phyloP scores from a whole-genome alignment of 1,140 invertebrate genomes.

The Drosophila kikkawai region DNA sequence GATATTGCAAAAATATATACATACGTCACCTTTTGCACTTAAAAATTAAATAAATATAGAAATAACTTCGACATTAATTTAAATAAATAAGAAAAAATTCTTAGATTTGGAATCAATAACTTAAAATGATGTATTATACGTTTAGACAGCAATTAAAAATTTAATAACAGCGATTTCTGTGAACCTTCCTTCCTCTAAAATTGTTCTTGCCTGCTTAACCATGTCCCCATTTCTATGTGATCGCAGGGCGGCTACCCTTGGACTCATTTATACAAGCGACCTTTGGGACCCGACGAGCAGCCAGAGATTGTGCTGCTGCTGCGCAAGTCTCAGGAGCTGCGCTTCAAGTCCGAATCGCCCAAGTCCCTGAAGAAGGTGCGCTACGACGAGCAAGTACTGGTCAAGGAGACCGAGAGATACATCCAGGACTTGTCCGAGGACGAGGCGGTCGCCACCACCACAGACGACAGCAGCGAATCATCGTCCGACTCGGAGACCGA shows the following conservation, averaged over 20 bases:
- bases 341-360: slow-evolving; percentile 80
- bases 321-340: slow-evolving; percentile 83
- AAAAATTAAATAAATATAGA: no score
- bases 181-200: background rate
- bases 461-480: slow-evolving; percentile 61
- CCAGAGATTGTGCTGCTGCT: slow-evolving; percentile 85
- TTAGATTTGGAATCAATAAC: no score
- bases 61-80: background rate
- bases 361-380: slow-evolving; percentile 82
- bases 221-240: background rate
- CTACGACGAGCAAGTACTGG: slow-evolving; percentile 80
- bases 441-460: slow-evolving; percentile 59
- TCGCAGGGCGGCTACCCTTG: slow-evolving; percentile 89
- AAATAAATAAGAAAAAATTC: no score
- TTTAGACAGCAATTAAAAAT: no score
- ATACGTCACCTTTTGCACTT: background rate
- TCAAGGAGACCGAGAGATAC: slow-evolving; percentile 82
- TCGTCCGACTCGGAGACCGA: slow-evolving; percentile 66
- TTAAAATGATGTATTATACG: no score
- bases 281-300: slow-evolving; percentile 85
- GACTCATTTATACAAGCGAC: slow-evolving; percentile 88
- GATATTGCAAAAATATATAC: background rate
- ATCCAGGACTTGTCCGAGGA: slow-evolving; percentile 81
- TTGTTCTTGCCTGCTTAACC: background rate
- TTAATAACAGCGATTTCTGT: no score